phyloP scores from a whole-genome alignment of 2,113 vertebrate species.

The Scomber colias region DNA sequence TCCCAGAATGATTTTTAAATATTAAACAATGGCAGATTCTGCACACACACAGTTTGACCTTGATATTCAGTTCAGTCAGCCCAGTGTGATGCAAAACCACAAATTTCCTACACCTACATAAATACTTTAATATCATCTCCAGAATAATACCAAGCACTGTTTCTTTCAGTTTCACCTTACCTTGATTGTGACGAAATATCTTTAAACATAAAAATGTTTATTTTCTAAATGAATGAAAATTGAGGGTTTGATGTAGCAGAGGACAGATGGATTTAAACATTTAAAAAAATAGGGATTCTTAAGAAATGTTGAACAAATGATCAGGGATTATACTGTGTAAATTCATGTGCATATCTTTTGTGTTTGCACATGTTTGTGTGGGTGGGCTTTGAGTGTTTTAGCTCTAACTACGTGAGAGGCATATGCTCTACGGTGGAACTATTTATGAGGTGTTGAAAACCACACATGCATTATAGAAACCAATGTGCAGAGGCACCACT shows the following conservation, averaged over 20 bases:
- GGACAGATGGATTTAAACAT: not conserved
- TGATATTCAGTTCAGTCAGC: too few species aligned
- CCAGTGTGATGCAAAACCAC: not conserved
- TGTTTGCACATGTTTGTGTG: not conserved
- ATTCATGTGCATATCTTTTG: not conserved
- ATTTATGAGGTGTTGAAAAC: conserved; percentile 37
- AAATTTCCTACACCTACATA: not conserved
- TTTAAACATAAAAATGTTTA: not conserved
- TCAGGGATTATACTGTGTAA: not conserved
- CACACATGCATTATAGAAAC: conserved; percentile 49
- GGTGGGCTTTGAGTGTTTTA: not conserved
- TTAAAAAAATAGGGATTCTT: too few species aligned
- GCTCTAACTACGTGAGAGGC: not conserved
- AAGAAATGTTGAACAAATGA: not conserved
- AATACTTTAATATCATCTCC: not conserved
- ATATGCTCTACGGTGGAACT: not conserved
- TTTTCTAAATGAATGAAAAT: not conserved
- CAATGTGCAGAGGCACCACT: not conserved
- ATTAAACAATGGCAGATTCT: too few species aligned
- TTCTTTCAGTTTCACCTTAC: too few species aligned
- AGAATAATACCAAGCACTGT: not conserved
- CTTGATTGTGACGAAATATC: not conserved
- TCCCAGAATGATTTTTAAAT: too few species aligned
- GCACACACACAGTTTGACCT: too few species aligned
- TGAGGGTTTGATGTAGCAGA: not conserved